phyloP scores from a whole-genome alignment of 2,888 invertebrate species.

The Morpho achilles region DNA sequence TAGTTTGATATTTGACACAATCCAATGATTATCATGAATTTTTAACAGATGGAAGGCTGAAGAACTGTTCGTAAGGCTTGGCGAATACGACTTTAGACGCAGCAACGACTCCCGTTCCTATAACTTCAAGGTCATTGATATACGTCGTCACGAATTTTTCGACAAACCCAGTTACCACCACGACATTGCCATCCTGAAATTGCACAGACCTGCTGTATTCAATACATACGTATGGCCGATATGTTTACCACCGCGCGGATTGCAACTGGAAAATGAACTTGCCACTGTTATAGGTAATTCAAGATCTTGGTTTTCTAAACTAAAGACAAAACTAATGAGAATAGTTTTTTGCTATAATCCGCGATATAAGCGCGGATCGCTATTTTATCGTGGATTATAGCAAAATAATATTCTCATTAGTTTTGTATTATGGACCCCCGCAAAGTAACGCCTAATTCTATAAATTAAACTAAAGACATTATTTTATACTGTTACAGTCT shows the following conservation, averaged over 20 bases:
- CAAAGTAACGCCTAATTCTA: no score
- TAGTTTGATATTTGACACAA: no score
- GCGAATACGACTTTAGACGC: slow-evolving; percentile 87
- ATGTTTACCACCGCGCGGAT: slow-evolving; percentile 85
- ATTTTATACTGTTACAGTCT: no score
- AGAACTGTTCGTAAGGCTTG: slow-evolving; percentile 85
- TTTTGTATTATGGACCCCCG: no score
- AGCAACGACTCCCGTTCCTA: slow-evolving; percentile 83
- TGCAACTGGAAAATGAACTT: slow-evolving; percentile 79
- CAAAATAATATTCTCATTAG: no score
- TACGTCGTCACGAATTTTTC: slow-evolving; percentile 84
- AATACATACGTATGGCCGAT: slow-evolving; percentile 91
- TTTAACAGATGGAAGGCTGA: slow-evolving; percentile 73
- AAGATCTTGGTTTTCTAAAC: no score
- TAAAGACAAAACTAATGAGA: not conserved
- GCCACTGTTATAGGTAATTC: slow-evolving; percentile 82
- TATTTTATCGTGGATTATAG: no score
- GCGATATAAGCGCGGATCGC: no score
- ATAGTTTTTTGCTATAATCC: no score
- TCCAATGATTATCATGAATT: not conserved
- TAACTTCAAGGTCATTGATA: slow-evolving; percentile 83
- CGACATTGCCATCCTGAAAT: slow-evolving; percentile 87
- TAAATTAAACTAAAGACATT: no score
- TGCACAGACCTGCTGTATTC: slow-evolving; percentile 83
- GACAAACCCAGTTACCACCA: slow-evolving; percentile 84